Conservation (phyloP, 2,797 vertebrate species). For the Columba guinea region DNA sequence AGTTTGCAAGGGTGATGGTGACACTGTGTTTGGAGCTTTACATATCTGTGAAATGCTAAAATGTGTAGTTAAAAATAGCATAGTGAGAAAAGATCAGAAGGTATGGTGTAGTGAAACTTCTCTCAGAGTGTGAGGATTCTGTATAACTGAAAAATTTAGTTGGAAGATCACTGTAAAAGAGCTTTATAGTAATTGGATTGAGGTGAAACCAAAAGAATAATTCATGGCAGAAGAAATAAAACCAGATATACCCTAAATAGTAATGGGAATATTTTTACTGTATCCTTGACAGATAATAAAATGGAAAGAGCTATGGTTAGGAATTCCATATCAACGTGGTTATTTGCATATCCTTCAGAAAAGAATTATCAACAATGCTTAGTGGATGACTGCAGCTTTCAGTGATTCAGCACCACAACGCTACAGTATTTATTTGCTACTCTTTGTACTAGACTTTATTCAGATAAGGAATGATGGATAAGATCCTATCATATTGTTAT, state of each 20-base stretch:
- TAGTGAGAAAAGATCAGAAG: slow-evolving; percentile 32
- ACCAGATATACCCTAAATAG: neutral
- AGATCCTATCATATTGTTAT: neutral
- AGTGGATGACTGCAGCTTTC: neutral
- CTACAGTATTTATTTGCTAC: neutral
- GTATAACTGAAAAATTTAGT: neutral
- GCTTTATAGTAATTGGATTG: neutral
- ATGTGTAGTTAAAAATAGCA: slow-evolving; percentile 6
- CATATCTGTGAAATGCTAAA: slow-evolving; percentile 8
- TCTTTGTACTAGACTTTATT: neutral
- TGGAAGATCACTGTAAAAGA: neutral
- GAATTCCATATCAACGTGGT: neutral
- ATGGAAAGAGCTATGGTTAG: neutral
- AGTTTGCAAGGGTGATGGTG: neutral
- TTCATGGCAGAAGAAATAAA: neutral
- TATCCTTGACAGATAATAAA: neutral
- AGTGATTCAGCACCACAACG: neutral
- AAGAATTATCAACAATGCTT: neutral
- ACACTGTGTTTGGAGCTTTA: neutral
- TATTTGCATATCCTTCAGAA: neutral
- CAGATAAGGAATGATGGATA: neutral
- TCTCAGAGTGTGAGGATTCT: slow-evolving; percentile 25
- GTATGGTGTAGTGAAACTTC: slow-evolving; percentile 21
- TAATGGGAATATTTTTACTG: neutral
- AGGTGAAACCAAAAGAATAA: neutral